phyloP scores from a whole-genome alignment of 2,888 invertebrate species.

The Tiphia femorata region DNA sequence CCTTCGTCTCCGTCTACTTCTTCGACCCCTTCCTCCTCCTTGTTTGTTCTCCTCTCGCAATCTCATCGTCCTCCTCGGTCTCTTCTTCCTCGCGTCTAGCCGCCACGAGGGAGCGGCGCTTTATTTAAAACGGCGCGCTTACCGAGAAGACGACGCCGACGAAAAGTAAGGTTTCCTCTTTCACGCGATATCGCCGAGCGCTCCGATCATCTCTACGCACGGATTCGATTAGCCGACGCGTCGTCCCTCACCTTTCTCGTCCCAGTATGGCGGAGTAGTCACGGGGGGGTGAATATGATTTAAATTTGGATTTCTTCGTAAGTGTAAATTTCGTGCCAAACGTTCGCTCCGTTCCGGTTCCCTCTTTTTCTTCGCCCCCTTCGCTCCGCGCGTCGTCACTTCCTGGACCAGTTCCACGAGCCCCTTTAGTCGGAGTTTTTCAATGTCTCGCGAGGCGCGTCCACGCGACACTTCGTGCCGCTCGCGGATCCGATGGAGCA shows the following conservation, averaged over 20 bases:
- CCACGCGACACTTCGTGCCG: no score
- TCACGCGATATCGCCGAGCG: neutral
- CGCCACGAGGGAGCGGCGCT: constrained; percentile 15
- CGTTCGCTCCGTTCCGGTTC: constrained; percentile 5
- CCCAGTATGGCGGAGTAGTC: neutral
- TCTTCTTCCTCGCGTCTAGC: constrained; percentile 12
- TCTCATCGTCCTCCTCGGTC: constrained; percentile 7
- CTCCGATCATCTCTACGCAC: no score
- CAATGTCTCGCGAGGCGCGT: no score
- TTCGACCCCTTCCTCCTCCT: constrained; percentile 22
- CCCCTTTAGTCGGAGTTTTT: no score
- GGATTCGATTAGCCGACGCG: no score
- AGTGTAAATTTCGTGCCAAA: constrained; percentile 25
- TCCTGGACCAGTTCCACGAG: no score
- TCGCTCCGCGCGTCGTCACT: no score
- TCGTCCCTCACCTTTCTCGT: constrained; percentile 8
- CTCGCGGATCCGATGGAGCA: no score
- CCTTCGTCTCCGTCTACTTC: constrained; percentile 30
- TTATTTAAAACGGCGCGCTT: constrained; percentile 24
- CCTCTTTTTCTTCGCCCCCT: neutral
- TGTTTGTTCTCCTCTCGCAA: constrained; percentile 12
- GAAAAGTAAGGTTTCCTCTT: neutral
- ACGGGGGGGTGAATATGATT: constrained; percentile 26
- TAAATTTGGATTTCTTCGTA: constrained; percentile 34
- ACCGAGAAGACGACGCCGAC: neutral